A percentile compares a stretch with the other conserved stretches of the same genome.
phyloP scores from a whole-genome alignment of 2,113 vertebrate species.

The Xiphophorus hellerii region DNA sequence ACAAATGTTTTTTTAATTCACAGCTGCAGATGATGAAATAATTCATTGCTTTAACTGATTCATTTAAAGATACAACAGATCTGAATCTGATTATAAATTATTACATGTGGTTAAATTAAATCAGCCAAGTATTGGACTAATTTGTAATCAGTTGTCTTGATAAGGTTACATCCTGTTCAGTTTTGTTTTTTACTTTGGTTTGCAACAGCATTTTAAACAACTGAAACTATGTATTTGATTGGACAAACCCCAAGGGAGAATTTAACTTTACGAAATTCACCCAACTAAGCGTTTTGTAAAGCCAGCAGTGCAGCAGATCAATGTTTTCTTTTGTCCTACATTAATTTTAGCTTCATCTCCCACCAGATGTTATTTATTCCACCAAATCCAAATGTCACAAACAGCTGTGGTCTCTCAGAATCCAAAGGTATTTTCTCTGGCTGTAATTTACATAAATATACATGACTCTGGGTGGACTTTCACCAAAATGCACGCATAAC shows the following conservation, averaged over 20 bases:
- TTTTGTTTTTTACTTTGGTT: background rate
- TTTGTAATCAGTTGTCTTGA: background rate
- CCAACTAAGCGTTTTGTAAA: no score
- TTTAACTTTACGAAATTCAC: background rate
- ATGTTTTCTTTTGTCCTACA: background rate
- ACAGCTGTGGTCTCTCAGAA: background rate
- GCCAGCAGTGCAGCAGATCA: no score
- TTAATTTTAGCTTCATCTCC: background rate
- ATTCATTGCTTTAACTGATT: background rate
- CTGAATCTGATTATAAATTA: background rate
- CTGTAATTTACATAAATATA: background rate
- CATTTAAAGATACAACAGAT: background rate
- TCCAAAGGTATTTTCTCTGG: background rate
- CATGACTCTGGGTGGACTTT: background rate
- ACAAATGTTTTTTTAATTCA: background rate
- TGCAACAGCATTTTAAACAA: background rate
- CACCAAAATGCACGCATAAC: background rate
- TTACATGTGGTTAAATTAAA: background rate
- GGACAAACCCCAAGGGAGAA: background rate
- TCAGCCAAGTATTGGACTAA: background rate
- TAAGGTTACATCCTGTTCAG: background rate
- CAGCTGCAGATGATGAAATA: background rate
- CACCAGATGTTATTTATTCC: background rate
- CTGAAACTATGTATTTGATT: background rate
- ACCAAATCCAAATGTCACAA: background rate